Base-by-base conservation (phyloP, 2,797 vertebrate species). In the Enteromius anoplus region DNA sequence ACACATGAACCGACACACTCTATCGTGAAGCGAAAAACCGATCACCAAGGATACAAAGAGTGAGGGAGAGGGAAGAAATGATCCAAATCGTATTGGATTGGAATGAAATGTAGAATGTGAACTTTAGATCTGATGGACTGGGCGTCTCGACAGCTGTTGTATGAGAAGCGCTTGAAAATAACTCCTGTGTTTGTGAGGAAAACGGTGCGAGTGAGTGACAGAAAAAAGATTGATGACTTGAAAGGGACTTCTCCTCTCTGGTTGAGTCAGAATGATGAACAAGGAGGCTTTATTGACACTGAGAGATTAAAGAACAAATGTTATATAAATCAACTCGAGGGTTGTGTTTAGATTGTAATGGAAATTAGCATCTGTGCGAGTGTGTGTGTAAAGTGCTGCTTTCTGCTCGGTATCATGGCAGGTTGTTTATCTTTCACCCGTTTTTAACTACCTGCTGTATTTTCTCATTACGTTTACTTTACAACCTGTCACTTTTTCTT, bases 261-360 rank as follows among this genome's bases (percentile, higher is more conserved):
- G 40, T 78, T 69, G 40, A 53, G 82, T 78, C 75, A 83, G 82
- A 78, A 83, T 78, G 82, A 83, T 83, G 82, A 83, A 83, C 66
- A 78, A 15, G 82, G 65, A 70, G 76, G 75, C 19, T 83, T 78
- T 83, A 83, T 78, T 83, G 82, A 83, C 82, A 83, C 75, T 71
- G 75, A 83, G 55, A 83, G 82, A 78, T 83, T 83, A 83, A 83
- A 78, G 82, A 78, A 83, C 82, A 83, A 83, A 83, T 83, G 82
- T 78, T 71, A 62, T 62, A 83, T 83, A 83, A 83, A 83, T 83
- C 82, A 83, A 78, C 82, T 83, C 29, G 10, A 83, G 75, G 51
- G 53, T 49, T 70, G 75, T 69, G 75, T 78, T 83, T 49, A 83
- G 72, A 78, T 71, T 78, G 65, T 62, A 71, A 77, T 78, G 75